Conservation (phyloP, 2,797 vertebrate species). For the Nannoperca australis region DNA sequence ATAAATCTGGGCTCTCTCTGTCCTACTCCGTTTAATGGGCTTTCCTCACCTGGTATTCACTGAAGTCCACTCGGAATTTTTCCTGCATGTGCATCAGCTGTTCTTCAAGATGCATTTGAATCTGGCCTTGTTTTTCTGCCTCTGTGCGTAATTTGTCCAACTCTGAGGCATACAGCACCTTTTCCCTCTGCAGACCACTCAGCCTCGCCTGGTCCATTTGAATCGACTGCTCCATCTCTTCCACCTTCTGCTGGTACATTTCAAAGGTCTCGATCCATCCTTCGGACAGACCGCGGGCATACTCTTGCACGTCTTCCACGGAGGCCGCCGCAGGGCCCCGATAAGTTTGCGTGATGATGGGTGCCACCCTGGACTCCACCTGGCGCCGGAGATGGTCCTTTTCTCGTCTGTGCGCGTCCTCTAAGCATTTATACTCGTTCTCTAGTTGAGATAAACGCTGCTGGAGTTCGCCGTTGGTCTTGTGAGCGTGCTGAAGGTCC, state of each 20-base stretch:
- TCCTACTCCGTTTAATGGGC: neutral
- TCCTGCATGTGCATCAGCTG: constrained; percentile 88
- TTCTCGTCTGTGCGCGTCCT: constrained; percentile 85
- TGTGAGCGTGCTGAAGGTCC: constrained; percentile 85
- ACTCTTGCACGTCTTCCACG: constrained; percentile 86
- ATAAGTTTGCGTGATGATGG: constrained; percentile 71
- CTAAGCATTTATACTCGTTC: constrained; percentile 83
- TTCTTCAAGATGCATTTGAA: constrained; percentile 87
- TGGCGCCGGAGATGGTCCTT: constrained; percentile 81
- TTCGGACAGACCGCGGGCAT: constrained; percentile 86
- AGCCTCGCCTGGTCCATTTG: constrained; percentile 82
- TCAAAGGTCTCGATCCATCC: constrained; percentile 88
- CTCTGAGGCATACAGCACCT: constrained; percentile 84
- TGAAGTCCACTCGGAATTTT: constrained; percentile 80
- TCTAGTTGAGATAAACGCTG: constrained; percentile 85
- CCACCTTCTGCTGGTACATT: constrained; percentile 89
- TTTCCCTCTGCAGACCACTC: constrained; percentile 87
- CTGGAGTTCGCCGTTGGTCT: constrained; percentile 87
- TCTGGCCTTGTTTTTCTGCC: constrained; percentile 83
- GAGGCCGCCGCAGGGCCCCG: constrained; percentile 73
- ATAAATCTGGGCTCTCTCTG: neutral
- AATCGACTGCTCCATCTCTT: constrained; percentile 87
- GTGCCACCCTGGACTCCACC: constrained; percentile 72
- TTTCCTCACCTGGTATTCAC: constrained; percentile 89
- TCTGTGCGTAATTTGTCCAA: constrained; percentile 85